Percentiles rank a stretch among this genome's conserved stretches.
Evolutionary conservation across 2,113 vertebrate species (phyloP).

Genomic region (Nicator chloris): DNA sequence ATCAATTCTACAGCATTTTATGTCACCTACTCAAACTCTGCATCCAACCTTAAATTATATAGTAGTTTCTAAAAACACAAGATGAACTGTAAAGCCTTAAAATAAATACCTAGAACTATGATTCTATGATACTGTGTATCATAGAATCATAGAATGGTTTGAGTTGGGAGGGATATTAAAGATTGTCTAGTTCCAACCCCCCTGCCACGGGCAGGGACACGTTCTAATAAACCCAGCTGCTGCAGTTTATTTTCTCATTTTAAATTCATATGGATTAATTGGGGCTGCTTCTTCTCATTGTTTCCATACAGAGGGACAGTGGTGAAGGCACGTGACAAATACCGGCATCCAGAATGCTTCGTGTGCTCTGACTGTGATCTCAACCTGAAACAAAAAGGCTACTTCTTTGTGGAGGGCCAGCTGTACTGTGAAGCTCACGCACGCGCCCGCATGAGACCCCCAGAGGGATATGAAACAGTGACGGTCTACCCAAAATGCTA

Average conservation of each 20-base stretch:
- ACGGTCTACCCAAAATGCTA: slow-evolving; percentile 85
- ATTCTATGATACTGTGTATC: not conserved
- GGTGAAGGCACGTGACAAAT: slow-evolving; percentile 93
- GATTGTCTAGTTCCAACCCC: not conserved
- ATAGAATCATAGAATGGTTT: not conserved
- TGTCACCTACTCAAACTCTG: not conserved
- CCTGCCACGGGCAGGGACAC: not conserved
- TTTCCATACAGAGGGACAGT: slow-evolving; percentile 82
- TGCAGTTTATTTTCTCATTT: not conserved
- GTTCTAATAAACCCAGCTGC: not conserved
- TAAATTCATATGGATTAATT: not conserved
- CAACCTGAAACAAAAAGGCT: slow-evolving; percentile 97
- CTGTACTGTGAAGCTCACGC: slow-evolving; percentile 96
- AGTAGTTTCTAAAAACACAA: not conserved
- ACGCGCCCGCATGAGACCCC: slow-evolving; percentile 84
- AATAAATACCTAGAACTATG: not conserved
- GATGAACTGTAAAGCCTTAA: not conserved
- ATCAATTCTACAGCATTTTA: not conserved
- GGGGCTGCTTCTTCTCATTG: not conserved
- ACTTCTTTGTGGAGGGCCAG: slow-evolving; percentile 94
- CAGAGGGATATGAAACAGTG: slow-evolving; percentile 89
- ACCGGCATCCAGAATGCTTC: slow-evolving; percentile 92
- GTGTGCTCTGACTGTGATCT: slow-evolving; percentile 92
- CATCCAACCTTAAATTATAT: not conserved
- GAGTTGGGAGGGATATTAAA: not conserved